Percentiles rank a stretch among this genome's conserved stretches.
These are phyloP conservation scores for Aplysia californica DNA, from an alignment of 1,140 invertebrate species.

Conservation along the genomic window DNA sequence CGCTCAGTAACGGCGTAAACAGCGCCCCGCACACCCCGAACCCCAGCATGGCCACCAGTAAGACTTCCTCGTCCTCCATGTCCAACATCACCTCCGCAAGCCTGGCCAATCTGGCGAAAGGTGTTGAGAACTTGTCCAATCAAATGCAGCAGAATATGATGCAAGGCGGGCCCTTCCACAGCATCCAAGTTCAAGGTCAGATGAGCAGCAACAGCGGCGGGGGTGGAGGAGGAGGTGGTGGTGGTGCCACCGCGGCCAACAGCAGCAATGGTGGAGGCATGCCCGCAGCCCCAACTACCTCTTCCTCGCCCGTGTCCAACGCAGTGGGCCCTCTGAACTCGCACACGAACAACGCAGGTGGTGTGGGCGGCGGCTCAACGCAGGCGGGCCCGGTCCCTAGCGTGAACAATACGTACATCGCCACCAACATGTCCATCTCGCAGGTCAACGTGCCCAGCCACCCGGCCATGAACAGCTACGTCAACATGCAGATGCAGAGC, in stretches of 20 bases:
- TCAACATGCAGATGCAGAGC: slow-evolving; percentile 55
- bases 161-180: slow-evolving; percentile 67
- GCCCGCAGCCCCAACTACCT: slow-evolving; percentile 21
- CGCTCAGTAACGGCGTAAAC: slow-evolving; percentile 30
- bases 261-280: slow-evolving; percentile 24
- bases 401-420: slow-evolving; percentile 72
- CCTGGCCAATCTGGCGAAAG: slow-evolving; percentile 66
- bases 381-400: slow-evolving; percentile 55
- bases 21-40: slow-evolving; percentile 43
- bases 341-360: no score
- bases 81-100: slow-evolving; percentile 67
- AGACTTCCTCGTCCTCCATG: slow-evolving; percentile 48
- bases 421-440: slow-evolving; percentile 71
- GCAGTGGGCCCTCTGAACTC: no score
- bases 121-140: slow-evolving; percentile 65
- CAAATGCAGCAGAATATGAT: slow-evolving; percentile 68
- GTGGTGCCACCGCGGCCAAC: slow-evolving; percentile 32
- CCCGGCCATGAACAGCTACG: slow-evolving; percentile 33
- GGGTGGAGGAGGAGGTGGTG: slow-evolving; percentile 7
- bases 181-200: slow-evolving; percentile 65
- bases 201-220: slow-evolving; percentile 20
- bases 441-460: slow-evolving; percentile 61
- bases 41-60: slow-evolving; percentile 29
- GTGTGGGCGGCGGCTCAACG: background rate
- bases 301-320: slow-evolving; percentile 32